Evolutionary conservation across 2,888 invertebrate genomes (phyloP).

Genomic region (Amiota communis): DNA sequence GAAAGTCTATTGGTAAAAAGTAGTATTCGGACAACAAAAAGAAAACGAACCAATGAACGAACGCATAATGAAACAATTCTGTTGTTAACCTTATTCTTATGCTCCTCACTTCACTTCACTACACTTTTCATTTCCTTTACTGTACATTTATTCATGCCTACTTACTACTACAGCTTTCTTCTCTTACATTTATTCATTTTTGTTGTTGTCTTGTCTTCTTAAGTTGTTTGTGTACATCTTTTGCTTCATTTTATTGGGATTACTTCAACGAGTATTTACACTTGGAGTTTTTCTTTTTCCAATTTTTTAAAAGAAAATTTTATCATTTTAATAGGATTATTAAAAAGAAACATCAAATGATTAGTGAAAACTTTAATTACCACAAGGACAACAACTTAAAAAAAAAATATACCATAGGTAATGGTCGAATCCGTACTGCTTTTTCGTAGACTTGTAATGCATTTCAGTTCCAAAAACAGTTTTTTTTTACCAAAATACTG

Average conservation of each 20-base stretch:
- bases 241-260: neutral
- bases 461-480: too few relatives aligned
- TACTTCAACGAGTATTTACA: neutral
- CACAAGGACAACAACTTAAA: too few relatives aligned
- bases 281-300: too few relatives aligned
- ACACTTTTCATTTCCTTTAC: slow-evolving; percentile 29
- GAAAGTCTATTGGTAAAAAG: slow-evolving; percentile 12
- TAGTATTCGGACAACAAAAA: neutral
- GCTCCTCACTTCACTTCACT: neutral
- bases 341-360: too few relatives aligned
- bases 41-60: neutral
- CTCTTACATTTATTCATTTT: neutral
- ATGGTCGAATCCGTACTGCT: too few relatives aligned
- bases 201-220: neutral
- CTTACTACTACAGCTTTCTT: neutral
- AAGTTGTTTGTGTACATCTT: neutral
- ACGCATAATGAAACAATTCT: slow-evolving; percentile 55
- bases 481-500: too few relatives aligned
- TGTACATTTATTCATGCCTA: slow-evolving; percentile 9
- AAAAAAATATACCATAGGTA: too few relatives aligned
- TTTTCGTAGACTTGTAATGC: too few relatives aligned
- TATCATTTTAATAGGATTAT: too few relatives aligned
- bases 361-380: too few relatives aligned
- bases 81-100: slow-evolving; percentile 60
- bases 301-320: too few relatives aligned